Evolutionary conservation across 2,888 invertebrate species (phyloP).

Genomic region (Callyntrura sp.): DNA sequence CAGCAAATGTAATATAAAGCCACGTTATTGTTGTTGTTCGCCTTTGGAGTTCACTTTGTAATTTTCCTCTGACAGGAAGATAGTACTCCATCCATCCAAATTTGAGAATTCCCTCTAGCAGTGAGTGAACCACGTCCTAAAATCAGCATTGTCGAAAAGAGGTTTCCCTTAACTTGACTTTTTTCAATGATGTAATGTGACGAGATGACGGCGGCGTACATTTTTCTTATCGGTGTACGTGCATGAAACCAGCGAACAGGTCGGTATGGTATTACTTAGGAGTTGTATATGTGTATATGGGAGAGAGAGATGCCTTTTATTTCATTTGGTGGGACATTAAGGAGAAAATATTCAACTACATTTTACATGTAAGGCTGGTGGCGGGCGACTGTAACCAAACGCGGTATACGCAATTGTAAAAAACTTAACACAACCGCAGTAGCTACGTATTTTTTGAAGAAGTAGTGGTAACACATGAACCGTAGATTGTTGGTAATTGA

Average conservation of each 20-base stretch:
- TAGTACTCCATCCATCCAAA: constrained; percentile 27
- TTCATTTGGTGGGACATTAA: not conserved
- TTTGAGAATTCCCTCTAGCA: constrained; percentile 48
- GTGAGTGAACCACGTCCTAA: not conserved
- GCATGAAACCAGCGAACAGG: not conserved
- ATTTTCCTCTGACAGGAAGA: constrained; percentile 16
- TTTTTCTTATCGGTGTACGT: not conserved
- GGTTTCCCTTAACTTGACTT: not conserved
- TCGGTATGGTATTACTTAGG: not conserved
- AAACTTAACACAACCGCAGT: not conserved
- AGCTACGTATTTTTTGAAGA: not conserved
- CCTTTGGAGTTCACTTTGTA: constrained; percentile 13
- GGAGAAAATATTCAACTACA: not conserved
- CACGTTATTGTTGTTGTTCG: not conserved
- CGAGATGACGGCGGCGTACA: not conserved
- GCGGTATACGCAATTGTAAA: not conserved
- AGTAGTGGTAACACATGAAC: not conserved
- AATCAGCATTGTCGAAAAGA: constrained; percentile 13
- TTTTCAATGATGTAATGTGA: constrained; percentile 29
- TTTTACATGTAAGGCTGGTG: not conserved
- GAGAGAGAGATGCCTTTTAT: not conserved
- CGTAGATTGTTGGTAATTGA: constrained; percentile 27
- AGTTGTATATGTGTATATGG: too few species aligned
- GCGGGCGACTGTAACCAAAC: not conserved
- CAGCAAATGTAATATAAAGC: not conserved